Evolutionary conservation across 2,888 invertebrate species (phyloP).

Genomic region (Zonitis immaculata): DNA sequence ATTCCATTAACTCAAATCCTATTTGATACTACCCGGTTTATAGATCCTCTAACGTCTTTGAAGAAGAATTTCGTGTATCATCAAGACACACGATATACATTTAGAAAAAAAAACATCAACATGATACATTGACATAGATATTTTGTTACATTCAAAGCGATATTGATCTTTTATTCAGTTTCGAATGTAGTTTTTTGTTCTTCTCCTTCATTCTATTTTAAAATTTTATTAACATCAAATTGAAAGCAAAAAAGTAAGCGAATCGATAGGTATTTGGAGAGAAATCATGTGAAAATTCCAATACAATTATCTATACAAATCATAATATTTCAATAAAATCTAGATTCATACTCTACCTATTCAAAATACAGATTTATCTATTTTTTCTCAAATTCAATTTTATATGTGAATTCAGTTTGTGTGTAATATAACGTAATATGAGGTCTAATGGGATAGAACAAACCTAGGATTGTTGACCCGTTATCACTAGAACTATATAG

Average conservation of each 20-base stretch:
- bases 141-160: not conserved
- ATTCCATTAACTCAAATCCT: not conserved
- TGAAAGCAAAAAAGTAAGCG: not conserved
- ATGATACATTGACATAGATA: not conserved
- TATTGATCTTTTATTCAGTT: not conserved
- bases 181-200: not conserved
- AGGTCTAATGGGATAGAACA: conserved; percentile 42
- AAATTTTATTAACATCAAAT: not conserved
- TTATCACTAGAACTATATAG: conserved; percentile 40
- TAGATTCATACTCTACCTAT: too few species aligned
- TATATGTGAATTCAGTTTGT: too few species aligned
- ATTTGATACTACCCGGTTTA: not conserved
- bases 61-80: not conserved
- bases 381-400: too few species aligned
- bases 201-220: not conserved
- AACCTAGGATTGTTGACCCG: conserved; percentile 43
- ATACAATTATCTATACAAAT: too few species aligned
- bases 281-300: not conserved
- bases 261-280: too few species aligned
- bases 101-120: not conserved
- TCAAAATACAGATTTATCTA: too few species aligned
- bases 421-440: too few species aligned
- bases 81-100: not conserved
- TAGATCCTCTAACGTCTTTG: not conserved
- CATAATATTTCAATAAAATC: too few species aligned